Evolutionary conservation across 2,113 vertebrate species (phyloP), one percentile per base, ranked within the genome.

Genomic region (Cranoglanis bouderius): DNA sequence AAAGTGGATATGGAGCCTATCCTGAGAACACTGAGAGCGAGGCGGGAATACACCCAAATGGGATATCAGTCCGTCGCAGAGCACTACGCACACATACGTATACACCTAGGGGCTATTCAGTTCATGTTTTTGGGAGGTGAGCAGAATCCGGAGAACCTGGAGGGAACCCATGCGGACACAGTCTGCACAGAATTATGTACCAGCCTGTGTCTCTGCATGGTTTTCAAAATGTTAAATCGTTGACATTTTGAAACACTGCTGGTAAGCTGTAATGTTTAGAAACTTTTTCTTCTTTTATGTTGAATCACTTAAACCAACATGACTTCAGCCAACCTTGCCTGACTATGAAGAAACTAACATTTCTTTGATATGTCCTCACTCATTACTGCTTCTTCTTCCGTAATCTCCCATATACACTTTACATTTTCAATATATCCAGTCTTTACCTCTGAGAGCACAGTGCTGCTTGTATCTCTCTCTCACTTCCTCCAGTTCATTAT

Each of bases 401-500:
- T 82, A 10, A 0, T 12, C 51, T 8, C 8, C 55, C 6, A 29
- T 55, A 53, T 43, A 67, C 13, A 10, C 10, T 19, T 13, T 24
- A 77, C 49, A 87, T 84, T 83, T 84, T 80, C 24, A 13, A 14
- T 13, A 7, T 13, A 24, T 51, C 38, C 0, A 12, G 61, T 21
- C 0, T 16, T 67, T 75, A 96, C 95, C 96, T 95, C 92, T 94
- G 29, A 94, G 84, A 26, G 90, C 85, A 84, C 94, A 94, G 91
- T 95, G 93, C 55, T 93, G 89, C 88, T 91, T 93, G 92, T 94
- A 95, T 84, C 84, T 87, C 80, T 93, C 93, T 87, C 93, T 90
- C 70, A 98, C 92, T 29, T 91, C 91, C 92, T 96, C 96, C 38
- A 99, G 96, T 91, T 98, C 95, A 67, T 95, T 93, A 59, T 99